phyloP scores from a whole-genome alignment of 2,888 invertebrate genomes.

The Altica lythri region DNA sequence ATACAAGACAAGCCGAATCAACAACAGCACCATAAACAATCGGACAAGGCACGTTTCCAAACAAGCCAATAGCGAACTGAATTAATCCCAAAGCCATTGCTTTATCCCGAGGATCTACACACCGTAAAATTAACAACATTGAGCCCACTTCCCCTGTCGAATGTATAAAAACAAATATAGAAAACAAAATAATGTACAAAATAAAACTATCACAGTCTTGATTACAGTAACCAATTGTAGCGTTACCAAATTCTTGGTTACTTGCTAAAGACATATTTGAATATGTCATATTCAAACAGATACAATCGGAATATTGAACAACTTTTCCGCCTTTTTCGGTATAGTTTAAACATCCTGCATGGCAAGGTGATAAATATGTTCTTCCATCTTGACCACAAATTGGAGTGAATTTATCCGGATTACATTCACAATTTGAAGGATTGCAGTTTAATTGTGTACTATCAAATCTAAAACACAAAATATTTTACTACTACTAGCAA shows the following conservation, averaged over 20 bases:
- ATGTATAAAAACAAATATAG: conserved; percentile 87
- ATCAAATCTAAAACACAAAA: conserved; percentile 51
- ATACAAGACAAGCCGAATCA: conserved; percentile 87
- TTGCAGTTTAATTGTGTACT: conserved; percentile 63
- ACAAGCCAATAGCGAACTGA: conserved; percentile 90
- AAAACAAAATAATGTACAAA: conserved; percentile 81
- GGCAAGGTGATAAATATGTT: conserved; percentile 88
- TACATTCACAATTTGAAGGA: conserved; percentile 70
- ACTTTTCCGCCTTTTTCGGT: conserved; percentile 65
- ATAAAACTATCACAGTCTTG: conserved; percentile 79
- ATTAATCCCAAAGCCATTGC: conserved; percentile 94
- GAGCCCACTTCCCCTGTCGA: conserved; percentile 92
- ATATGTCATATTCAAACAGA: conserved; percentile 54
- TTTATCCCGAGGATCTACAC: conserved; percentile 90
- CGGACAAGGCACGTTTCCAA: conserved; percentile 95
- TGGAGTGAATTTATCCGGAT: conserved; percentile 77
- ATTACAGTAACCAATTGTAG: conserved; percentile 80
- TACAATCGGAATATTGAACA: conserved; percentile 61
- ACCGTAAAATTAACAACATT: conserved; percentile 86
- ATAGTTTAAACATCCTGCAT: conserved; percentile 79
- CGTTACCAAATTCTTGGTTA: conserved; percentile 57
- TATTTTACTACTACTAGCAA: not conserved
- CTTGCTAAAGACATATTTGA: conserved; percentile 24
- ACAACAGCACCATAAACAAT: conserved; percentile 91
- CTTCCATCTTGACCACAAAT: conserved; percentile 82